Base-by-base conservation (phyloP, 2,797 vertebrate genomes). In the Sebastiscus tertius region DNA sequence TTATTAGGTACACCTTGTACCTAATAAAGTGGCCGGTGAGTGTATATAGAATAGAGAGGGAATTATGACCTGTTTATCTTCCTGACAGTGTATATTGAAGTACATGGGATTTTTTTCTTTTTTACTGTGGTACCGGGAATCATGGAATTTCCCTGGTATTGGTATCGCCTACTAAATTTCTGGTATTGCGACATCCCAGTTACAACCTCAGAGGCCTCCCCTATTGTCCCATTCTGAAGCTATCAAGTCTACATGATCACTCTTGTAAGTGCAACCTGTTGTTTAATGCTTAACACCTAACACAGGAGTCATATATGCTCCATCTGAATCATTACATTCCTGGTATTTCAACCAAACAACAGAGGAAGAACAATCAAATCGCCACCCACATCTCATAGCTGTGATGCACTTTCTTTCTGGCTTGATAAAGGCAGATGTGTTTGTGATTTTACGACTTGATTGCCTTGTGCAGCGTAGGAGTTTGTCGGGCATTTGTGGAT, bases 391-490 rank as follows among this genome's bases (percentile, higher is more conserved):
- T 78, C 84, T 71, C 29, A 78, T 63, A 22, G 18, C 42, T 66
- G 55, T 20, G 55, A 84, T 80, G 54, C 62, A 70, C 62, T 67
- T 68, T 33, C 11, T 61, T 2, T 5, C 26, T 49, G 56, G 24
- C 39, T 22, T 61, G 56, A 60, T 31, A 42, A 31, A 22, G 12
- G 26, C 70, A 72, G 39, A 60, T 52, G 56, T 61, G 58, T 71
- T n/a, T 33, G 75, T 68, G 73, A 77, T 83, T 89, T 88, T 77
- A 82, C 74, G 58, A 77, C 76, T 77, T 79, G 65, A 90, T 84
- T 86, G 75, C 66, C 61, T 69, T 24, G 13, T 59, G 71, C 59
- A 26, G 33, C 5, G 34, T 46, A 29, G 54, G 39, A 75, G 55
- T 74, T 74, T 88, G 80, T 91, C 68, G 66, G 61, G 77, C 79